These are phyloP conservation scores for Cuniculus paca DNA, from an alignment of 2,797 vertebrate genomes.

Conservation along the genomic window DNA sequence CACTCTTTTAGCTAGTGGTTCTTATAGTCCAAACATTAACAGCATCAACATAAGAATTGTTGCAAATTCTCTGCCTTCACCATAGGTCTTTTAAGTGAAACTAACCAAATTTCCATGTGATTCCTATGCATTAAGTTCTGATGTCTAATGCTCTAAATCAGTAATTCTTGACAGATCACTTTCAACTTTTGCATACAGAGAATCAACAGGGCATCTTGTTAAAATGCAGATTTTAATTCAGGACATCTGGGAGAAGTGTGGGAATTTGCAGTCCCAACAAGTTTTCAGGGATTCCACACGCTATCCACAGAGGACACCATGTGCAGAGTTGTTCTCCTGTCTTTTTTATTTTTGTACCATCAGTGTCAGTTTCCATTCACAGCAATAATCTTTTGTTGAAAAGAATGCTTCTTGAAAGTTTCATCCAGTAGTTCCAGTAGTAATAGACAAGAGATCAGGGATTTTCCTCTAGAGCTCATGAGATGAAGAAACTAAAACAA, in stretches of 20 bases:
- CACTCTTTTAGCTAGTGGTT: background rate
- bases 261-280: background rate
- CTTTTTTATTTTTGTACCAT: background rate
- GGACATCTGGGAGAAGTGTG: background rate
- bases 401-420: background rate
- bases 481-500: background rate
- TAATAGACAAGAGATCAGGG: background rate
- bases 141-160: background rate
- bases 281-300: background rate
- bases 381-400: background rate
- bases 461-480: background rate
- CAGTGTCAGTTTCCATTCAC: background rate
- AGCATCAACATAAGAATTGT: no score
- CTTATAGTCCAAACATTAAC: no score
- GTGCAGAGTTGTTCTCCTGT: background rate
- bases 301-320: background rate
- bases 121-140: background rate
- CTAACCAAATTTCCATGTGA: background rate
- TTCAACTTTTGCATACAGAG: background rate
- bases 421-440: background rate
- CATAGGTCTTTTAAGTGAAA: background rate
- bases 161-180: background rate
- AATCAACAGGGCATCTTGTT: background rate
- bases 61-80: background rate
- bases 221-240: background rate